These are phyloP conservation scores for Scolanthus callimorphus DNA, from an alignment of 92 coral and sea anemone species.

Conservation along the genomic window DNA sequence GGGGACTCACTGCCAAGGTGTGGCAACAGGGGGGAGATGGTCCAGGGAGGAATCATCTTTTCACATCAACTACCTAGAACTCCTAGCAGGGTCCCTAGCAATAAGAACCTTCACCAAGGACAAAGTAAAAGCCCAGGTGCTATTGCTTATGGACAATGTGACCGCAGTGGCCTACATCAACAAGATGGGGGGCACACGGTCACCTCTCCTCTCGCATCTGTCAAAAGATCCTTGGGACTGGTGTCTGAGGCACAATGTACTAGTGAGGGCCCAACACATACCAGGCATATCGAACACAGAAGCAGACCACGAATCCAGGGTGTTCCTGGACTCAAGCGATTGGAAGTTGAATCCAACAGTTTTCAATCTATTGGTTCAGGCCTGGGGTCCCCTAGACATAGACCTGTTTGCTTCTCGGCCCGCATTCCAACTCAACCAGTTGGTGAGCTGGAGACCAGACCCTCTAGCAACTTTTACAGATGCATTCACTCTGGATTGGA, in stretches of 20 bases:
- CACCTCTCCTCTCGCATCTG: conserved; percentile 14
- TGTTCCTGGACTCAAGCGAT: too few relatives aligned
- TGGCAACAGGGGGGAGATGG: conserved; percentile 36
- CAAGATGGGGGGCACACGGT: conserved; percentile 45
- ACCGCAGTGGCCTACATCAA: conserved; percentile 25
- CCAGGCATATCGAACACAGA: too few relatives aligned
- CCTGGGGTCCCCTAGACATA: too few relatives aligned
- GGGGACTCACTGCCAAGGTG: conserved; percentile 48
- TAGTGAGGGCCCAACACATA: conserved; percentile 16
- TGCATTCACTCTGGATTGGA: too few relatives aligned
- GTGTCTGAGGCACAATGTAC: conserved; percentile 17
- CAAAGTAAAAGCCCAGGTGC: conserved; percentile 16
- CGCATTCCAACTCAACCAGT: too few relatives aligned
- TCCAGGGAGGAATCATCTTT: conserved; percentile 1
- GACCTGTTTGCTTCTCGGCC: too few relatives aligned
- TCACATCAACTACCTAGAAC: conserved; percentile 24
- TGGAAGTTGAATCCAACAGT: too few relatives aligned
- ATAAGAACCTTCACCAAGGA: conserved; percentile 12
- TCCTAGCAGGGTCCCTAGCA: conserved; percentile 14
- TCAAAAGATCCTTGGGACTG: conserved; percentile 38
- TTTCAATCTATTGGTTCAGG: too few relatives aligned
- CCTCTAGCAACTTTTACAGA: too few relatives aligned
- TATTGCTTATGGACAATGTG: too few relatives aligned
- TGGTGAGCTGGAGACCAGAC: too few relatives aligned
- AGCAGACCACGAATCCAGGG: too few relatives aligned